phyloP scores from a whole-genome alignment of 2,888 invertebrate genomes.

The Copidosoma aretas region DNA sequence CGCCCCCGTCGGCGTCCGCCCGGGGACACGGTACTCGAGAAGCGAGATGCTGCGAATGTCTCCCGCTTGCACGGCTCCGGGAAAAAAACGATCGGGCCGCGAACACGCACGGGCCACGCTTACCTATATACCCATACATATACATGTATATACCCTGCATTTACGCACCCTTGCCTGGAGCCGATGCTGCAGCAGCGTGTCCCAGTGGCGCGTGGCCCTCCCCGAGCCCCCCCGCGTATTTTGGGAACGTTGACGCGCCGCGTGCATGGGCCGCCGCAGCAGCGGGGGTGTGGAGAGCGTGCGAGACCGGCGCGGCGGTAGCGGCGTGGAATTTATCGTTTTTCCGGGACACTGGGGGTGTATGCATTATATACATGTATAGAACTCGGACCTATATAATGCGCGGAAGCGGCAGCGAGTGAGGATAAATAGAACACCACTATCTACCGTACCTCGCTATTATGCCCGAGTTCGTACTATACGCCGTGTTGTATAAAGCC shows the following conservation, averaged over 20 bases:
- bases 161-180: not conserved
- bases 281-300: too few relatives aligned
- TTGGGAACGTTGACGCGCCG: conserved; percentile 46
- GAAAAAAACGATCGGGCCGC: not conserved
- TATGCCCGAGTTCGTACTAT: too few relatives aligned
- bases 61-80: not conserved
- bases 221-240: conserved; percentile 44
- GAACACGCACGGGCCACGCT: too few relatives aligned
- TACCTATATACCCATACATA: too few relatives aligned
- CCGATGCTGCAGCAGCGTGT: too few relatives aligned
- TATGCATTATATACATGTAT: conserved; percentile 6
- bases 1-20: not conserved
- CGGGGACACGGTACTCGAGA: not conserved
- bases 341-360: conserved; percentile 29
- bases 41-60: not conserved
- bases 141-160: not conserved
- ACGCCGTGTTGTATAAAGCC: too few relatives aligned
- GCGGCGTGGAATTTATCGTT: conserved; percentile 28
- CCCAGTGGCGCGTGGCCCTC: too few relatives aligned
- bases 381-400: too few relatives aligned
- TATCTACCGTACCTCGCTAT: too few relatives aligned
- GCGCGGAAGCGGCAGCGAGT: too few relatives aligned
- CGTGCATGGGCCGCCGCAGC: too few relatives aligned
- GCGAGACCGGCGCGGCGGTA: not conserved
- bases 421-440: too few relatives aligned